Base-by-base conservation (phyloP, 2,888 invertebrate genomes). In the Epinotia demarniana region DNA sequence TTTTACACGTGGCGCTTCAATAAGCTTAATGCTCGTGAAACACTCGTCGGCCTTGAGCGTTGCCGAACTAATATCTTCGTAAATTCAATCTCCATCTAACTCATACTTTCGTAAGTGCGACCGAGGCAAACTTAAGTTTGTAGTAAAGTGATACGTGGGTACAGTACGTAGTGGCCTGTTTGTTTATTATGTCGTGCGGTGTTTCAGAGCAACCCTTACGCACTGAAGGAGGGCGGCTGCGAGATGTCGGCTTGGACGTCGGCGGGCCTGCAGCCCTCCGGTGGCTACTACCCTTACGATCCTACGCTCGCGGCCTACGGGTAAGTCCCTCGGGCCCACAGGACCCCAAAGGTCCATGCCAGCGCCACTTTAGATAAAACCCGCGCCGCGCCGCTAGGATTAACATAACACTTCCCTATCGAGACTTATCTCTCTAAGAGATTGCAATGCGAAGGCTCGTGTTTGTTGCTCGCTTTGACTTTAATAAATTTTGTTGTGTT, bases 191-290 rank as follows among this genome's bases (percentile, higher is more conserved):
- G 79, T 82, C 77, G 84, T 89, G 86, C 86, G 84, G 84, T 90
- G 89, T 96, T 96, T 80, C 96, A 98, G 98, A 97, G 98, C 91
- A 98, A 98, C 95, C 98, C 98, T 81, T 98, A 98, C 92, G 97
- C 96, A 83, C 94, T 98, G 91, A 98, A 98, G 95, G 96, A 97
- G 91, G 95, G 97, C 85, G 96, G 97, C 86, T 96, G 97, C 72
- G 98, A 98, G 91, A 98, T 98, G 97, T 96, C 97, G 79, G 97
- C 98, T 84, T 98, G 98, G 98, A 97, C 98, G 83, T 97, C 97
- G 79, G 97, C 98, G 78, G 97, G 98, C 78, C 95, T 98, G 75
- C 98, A 98, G 92, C 97, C 98, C 87, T 97, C 98, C 80, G 97
- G 98, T 79, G 98, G 97, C 86, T 98, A 98, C 95, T 98, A 98